These are phyloP conservation scores for Magallana nippona DNA, from an alignment of 2,888 invertebrate species.

Conservation along the genomic window DNA sequence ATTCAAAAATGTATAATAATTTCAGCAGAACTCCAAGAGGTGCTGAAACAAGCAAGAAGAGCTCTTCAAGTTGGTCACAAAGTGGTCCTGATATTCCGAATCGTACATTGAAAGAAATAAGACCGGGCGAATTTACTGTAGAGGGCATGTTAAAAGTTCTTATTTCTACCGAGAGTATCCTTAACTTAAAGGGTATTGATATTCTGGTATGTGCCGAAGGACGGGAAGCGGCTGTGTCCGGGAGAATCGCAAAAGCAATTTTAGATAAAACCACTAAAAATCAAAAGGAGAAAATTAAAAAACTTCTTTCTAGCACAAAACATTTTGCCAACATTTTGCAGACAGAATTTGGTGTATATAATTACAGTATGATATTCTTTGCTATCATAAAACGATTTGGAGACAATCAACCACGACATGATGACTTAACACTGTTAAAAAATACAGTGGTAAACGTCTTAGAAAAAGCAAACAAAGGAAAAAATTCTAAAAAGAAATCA, in stretches of 20 bases:
- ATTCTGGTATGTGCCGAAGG: slow-evolving; percentile 30
- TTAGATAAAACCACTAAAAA: background rate
- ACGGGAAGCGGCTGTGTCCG: background rate
- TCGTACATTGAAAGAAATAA: background rate
- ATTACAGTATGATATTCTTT: background rate
- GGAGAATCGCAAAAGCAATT: background rate
- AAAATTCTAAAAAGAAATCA: background rate
- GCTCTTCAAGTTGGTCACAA: background rate
- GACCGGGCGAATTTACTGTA: background rate
- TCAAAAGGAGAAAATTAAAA: background rate
- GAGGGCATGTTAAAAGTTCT: background rate
- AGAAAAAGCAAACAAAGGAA: slow-evolving; percentile 7
- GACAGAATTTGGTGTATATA: background rate
- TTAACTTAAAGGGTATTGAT: background rate
- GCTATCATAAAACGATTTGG: background rate
- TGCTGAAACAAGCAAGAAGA: background rate
- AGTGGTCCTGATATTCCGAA: background rate
- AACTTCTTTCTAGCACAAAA: background rate
- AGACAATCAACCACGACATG: background rate
- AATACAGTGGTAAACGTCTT: background rate
- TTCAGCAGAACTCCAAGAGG: background rate
- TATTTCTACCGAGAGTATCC: background rate
- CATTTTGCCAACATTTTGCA: background rate
- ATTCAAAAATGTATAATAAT: background rate
- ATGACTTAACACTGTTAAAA: background rate